Base-by-base conservation (phyloP, 2,888 invertebrate species). In the Anaspis maculata region DNA sequence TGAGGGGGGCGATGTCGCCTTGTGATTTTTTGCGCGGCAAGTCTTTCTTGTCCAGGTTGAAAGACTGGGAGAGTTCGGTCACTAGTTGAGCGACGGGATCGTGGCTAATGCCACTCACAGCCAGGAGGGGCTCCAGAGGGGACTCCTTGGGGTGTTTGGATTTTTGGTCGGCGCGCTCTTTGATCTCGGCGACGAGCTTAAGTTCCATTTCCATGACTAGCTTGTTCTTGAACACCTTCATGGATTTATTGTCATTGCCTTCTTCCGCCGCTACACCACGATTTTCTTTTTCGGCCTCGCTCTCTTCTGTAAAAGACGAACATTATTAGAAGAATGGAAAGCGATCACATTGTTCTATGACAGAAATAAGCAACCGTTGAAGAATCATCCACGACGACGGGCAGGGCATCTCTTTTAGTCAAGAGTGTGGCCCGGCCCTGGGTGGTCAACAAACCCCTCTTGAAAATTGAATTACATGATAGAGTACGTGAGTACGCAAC, bases 51-150 rank as follows among this genome's bases (percentile, higher is more conserved):
- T 46, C 70, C 53, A 84, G 68, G 61, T 83, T 83, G 53, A 89
- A 76, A 53, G 81, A 84, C 62, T 89, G 89, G 29, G 87, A 87
- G 32, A 90, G 71, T 64, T 90, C 90, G 9, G 82, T 83, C 6
- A 89, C 82, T 44, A 90, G 69, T 54, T 88, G 78, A 30, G 83
- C 74, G 7, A 83, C 86, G 1, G 88, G 88, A 62, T 87, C 86
- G 46, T 72, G 61, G 39, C 73, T 69, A 63, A 70, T 69, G 19
- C 68, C 60, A 42, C 73, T 70, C 67, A 69, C 69, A 27, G 70
- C 59, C 52, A 59, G 49, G 59, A 56, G 37, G 25, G 53, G 51
- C 44, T 63, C 61, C 34, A 57, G 42, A 27, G 73, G 71, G 30
- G 74, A 73, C 54, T 73, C 76, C 56, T 70, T 72, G 13, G 55